phyloP scores from a whole-genome alignment of 2,888 invertebrate genomes.

The Andrena bucephala region DNA sequence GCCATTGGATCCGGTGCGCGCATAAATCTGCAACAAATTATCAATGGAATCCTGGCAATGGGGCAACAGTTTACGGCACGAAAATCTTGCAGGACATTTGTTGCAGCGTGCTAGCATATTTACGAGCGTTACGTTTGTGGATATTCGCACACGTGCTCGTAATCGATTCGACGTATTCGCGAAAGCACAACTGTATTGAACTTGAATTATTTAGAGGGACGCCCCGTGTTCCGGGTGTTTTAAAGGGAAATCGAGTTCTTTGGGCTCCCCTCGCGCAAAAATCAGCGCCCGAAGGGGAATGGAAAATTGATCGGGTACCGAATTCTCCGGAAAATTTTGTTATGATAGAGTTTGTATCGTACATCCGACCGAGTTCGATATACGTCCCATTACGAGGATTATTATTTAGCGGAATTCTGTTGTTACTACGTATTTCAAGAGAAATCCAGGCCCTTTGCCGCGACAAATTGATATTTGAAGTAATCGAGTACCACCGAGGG shows the following conservation, averaged over 20 bases:
- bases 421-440: too few species aligned
- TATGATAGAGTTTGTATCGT: too few species aligned
- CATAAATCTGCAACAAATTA: conserved; percentile 10
- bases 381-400: too few species aligned
- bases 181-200: neutral
- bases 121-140: neutral
- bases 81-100: neutral
- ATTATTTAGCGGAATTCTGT: too few species aligned
- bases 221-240: neutral
- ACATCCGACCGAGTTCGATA: too few species aligned
- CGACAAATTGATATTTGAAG: too few species aligned
- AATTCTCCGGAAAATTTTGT: too few species aligned
- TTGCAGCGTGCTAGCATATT: neutral
- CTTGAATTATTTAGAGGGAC: neutral
- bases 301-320: too few species aligned
- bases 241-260: neutral
- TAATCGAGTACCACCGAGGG: too few species aligned
- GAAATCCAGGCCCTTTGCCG: too few species aligned
- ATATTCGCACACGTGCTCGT: neutral
- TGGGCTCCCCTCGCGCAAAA: too few species aligned
- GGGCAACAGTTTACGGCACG: neutral
- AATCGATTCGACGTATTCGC: neutral
- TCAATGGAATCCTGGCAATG: neutral
- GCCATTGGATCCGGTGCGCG: neutral
- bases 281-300: too few species aligned